Evolutionary conservation across 2,113 vertebrate genomes (phyloP).

Genomic region (Miniopterus natalensis): DNA sequence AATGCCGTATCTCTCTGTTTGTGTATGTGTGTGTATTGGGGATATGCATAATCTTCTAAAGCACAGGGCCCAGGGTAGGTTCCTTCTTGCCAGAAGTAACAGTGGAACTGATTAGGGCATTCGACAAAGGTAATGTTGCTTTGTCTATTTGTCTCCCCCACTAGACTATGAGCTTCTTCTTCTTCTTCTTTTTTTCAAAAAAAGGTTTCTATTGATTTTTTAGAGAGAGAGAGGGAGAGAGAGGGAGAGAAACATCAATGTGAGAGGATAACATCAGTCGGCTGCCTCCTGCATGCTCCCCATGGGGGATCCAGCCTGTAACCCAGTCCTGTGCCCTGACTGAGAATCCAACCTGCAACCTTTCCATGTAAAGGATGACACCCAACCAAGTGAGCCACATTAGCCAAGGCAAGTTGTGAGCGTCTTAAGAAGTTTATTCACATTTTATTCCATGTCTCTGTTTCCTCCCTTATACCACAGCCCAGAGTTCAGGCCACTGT

Average conservation of each 20-base stretch:
- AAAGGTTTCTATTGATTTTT: no score
- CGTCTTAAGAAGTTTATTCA: not conserved
- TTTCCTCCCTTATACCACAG: not conserved
- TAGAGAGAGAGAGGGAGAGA: no score
- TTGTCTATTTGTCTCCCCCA: not conserved
- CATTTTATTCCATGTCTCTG: slow-evolving; percentile 32
- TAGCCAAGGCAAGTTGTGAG: not conserved
- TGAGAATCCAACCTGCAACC: not conserved
- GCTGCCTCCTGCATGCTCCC: not conserved
- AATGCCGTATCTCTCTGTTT: not conserved
- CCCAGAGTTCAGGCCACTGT: not conserved
- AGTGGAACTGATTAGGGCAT: not conserved
- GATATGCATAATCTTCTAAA: not conserved
- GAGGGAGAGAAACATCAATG: not conserved
- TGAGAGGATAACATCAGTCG: not conserved
- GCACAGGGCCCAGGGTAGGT: not conserved
- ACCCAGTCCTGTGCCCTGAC: not conserved
- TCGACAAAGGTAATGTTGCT: not conserved
- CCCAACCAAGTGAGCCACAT: not conserved
- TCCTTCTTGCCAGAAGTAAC: not conserved
- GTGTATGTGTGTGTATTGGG: not conserved
- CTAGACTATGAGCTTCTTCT: not conserved
- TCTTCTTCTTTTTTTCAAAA: no score
- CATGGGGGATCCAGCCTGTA: not conserved
- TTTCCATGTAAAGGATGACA: not conserved